Evolutionary conservation across 2,888 invertebrate genomes (phyloP).

Genomic region (Pristionchus mayeri): DNA sequence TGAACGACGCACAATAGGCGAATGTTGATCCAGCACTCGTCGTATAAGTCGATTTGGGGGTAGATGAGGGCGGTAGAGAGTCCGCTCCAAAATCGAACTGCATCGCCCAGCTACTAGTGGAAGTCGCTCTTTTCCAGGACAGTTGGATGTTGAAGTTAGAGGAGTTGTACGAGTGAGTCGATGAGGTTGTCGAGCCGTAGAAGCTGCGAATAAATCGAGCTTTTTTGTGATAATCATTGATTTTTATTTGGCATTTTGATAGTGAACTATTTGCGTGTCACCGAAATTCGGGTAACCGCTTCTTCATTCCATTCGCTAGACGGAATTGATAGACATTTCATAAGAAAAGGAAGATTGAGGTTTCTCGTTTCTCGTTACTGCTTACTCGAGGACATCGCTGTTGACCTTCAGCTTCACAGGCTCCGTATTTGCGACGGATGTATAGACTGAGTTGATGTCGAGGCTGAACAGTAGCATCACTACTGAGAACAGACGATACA

Average conservation of each 20-base stretch:
- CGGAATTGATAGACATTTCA: too few species aligned
- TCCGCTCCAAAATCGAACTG: conserved; percentile 3
- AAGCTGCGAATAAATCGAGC: neutral
- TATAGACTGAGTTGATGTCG: neutral
- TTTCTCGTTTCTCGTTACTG: too few species aligned
- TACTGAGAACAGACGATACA: neutral
- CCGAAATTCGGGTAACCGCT: too few species aligned
- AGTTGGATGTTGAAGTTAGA: neutral
- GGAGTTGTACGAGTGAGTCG: neutral
- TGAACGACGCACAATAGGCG: too few species aligned
- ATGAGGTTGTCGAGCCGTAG: neutral
- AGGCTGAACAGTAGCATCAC: neutral
- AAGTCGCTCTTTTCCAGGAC: neutral
- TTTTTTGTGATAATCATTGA: too few species aligned
- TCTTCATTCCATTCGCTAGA: too few species aligned
- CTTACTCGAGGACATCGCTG: neutral
- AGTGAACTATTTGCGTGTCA: too few species aligned
- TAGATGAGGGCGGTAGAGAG: too few species aligned
- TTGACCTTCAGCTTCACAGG: neutral
- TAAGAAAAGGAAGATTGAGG: neutral
- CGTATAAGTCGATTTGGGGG: too few species aligned
- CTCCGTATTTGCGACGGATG: neutral
- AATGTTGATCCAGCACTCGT: too few species aligned
- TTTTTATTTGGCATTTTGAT: too few species aligned
- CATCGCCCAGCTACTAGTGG: neutral